Evolutionary conservation across 2,113 vertebrate species (phyloP).

Genomic region (Telmatochromis brichardi): DNA sequence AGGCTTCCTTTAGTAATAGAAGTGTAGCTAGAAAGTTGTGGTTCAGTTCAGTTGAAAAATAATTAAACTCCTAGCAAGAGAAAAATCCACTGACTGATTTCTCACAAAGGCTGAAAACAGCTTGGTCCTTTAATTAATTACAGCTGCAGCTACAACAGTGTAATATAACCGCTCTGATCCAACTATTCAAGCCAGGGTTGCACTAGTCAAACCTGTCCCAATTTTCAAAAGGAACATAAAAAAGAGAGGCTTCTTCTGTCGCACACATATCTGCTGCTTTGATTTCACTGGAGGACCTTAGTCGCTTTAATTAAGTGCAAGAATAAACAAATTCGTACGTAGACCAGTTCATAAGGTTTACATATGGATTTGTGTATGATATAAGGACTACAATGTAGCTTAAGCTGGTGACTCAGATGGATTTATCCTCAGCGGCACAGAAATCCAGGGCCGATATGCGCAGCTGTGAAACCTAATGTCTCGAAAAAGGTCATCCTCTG

Average conservation of each 20-base stretch:
- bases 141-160: not conserved
- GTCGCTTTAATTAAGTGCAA: not conserved
- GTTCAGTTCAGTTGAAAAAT: not conserved
- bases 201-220: not conserved
- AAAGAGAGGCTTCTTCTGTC: not conserved
- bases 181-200: not conserved
- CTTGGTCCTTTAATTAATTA: not conserved
- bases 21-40: not conserved
- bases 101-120: not conserved
- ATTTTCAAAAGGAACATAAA: not conserved
- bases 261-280: not conserved
- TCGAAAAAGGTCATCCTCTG: conserved; percentile 40
- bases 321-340: not conserved
- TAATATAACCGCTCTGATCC: not conserved
- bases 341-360: not conserved
- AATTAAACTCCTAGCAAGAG: not conserved
- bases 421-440: not conserved
- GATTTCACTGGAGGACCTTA: not conserved
- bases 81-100: not conserved
- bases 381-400: not conserved
- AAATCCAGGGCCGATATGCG: not conserved
- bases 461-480: not conserved
- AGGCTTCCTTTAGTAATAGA: not conserved
- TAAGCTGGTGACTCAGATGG: not conserved
- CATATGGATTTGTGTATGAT: not conserved